Base-by-base conservation (phyloP, 2,888 invertebrate species). In the Leptarthrus brevirostris region DNA sequence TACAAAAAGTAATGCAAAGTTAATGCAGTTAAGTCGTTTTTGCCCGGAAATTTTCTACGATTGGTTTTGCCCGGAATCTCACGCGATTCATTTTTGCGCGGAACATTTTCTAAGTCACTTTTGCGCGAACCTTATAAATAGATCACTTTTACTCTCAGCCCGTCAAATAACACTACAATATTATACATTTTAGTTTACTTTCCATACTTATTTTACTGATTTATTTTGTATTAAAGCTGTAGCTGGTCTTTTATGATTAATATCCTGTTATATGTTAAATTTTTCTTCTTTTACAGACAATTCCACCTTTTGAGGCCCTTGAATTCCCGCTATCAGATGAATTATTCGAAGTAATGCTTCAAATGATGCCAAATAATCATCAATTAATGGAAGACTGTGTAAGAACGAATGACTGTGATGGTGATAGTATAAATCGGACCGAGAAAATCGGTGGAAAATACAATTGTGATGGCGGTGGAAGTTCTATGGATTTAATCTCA, bases 301-400 rank as follows among this genome's bases (percentile, higher is more conserved):
- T 92, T 81, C 87, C 89, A 77, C 93, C 95, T 10, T 94, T 90
- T 83, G 92, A 94, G 74, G 89, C 90, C 44, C 87, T 94, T 64
- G 84, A 84, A 77, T 95, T 94, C 85, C 95, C 95, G 3, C 86
- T 95, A 64, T 83, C 86, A 4, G 93, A 93, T 58, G 90, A 90
- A 52, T 86, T 87, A 20, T 93, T 91, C 82, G 88, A 89, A 69
- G 88, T 86, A 79, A 91, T 94, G 91, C 79, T 92, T 75, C 86
- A 89, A 74, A 87, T 84, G 75, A 92, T 92, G 92, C 92, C 92
- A 0, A 88, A 86, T 74, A 89, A 90, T 54, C 89, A 90, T 83
- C 86, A 78, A 73, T 70, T 79, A 61, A 74, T 78, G 40, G 78
- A 79, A 75, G 77, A 79, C 74, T 79, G 78, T 70, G 74, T 75